Evolutionary conservation across 2,113 vertebrate genomes (phyloP).

Genomic region (Thalassarche chlororhynchos): DNA sequence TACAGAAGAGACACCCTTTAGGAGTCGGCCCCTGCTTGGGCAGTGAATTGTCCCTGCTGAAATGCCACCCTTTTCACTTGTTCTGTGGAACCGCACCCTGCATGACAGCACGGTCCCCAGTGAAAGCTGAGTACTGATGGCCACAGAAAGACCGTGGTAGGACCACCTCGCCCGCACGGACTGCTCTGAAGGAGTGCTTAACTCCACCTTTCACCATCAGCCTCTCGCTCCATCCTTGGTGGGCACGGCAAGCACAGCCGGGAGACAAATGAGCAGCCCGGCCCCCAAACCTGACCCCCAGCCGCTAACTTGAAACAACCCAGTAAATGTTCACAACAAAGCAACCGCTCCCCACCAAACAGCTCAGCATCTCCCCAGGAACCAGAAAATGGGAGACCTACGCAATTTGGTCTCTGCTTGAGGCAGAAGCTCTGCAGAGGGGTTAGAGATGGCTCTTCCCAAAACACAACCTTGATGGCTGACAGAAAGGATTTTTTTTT

Average conservation of each 20-base stretch:
- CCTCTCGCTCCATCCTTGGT: fast-evolving
- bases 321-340: background rate
- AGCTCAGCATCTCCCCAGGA: background rate
- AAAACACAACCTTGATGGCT: background rate
- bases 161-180: background rate
- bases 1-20: background rate
- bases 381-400: background rate
- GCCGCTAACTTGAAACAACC: background rate
- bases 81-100: background rate
- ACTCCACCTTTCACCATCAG: background rate
- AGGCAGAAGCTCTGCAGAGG: background rate
- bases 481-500: background rate
- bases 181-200: background rate
- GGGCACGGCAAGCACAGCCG: background rate
- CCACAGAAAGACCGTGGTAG: fast-evolving
- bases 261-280: background rate
- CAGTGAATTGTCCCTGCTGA: background rate
- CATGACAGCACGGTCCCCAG: fast-evolving
- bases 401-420: fast-evolving
- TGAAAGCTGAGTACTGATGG: background rate
- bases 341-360: fast-evolving
- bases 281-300: background rate
- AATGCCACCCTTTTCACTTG: background rate
- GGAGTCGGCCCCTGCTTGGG: background rate
- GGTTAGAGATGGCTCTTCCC: background rate